phyloP scores from a whole-genome alignment of 2,113 vertebrate species.

The Kryptolebias marmoratus region DNA sequence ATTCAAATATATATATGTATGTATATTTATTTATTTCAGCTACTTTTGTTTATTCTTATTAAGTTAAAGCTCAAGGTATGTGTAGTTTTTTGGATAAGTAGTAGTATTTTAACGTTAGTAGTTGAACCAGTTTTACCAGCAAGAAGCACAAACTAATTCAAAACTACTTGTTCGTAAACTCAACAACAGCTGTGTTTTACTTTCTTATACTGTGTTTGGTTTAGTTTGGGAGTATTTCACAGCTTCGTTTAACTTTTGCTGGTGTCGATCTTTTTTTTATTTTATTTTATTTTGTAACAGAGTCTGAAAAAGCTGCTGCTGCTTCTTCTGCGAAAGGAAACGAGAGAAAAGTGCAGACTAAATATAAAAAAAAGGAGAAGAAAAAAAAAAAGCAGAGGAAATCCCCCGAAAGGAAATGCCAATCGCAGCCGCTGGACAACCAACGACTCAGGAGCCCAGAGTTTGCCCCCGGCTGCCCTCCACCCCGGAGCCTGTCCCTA shows the following conservation, averaged over 20 bases:
- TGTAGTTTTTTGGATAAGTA: neutral
- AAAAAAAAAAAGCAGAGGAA: constrained; percentile 68
- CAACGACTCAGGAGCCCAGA: constrained; percentile 80
- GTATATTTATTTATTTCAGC: fast-evolving
- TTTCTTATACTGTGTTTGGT: neutral
- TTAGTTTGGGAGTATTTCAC: neutral
- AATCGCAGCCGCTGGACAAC: constrained; percentile 84
- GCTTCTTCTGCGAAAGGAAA: constrained; percentile 49
- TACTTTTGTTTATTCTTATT: neutral
- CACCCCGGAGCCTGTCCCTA: constrained; percentile 79
- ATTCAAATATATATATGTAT: neutral
- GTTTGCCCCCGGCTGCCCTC: constrained; percentile 81
- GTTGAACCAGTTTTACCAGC: constrained; percentile 37
- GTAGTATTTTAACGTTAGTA: constrained; percentile 12
- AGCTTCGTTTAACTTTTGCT: neutral
- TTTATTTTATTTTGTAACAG: constrained; percentile 48
- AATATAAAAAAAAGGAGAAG: constrained; percentile 10
- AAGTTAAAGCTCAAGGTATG: neutral
- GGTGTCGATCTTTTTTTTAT: constrained; percentile 12
- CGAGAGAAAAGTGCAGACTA: constrained; percentile 36
- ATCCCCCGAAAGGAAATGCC: constrained; percentile 84
- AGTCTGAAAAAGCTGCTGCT: constrained; percentile 45
- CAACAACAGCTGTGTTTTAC: neutral
- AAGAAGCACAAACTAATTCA: no score
- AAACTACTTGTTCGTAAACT: constrained; percentile 20